Base-by-base conservation (phyloP, 2,888 invertebrate genomes). In the Phortica okadai region DNA sequence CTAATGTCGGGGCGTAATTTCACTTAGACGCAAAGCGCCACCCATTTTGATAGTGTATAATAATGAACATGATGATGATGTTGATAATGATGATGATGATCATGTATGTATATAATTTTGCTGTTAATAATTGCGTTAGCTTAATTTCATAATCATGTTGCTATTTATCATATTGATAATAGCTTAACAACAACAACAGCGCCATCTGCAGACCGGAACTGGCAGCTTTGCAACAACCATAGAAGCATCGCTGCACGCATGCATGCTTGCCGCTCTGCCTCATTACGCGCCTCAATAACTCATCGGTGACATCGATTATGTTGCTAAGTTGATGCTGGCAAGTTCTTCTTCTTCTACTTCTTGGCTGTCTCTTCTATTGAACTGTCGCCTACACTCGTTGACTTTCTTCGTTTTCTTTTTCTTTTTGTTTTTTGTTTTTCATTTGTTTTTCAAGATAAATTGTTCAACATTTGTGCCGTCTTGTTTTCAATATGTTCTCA, bases 1-100 rank as follows among this genome's bases (percentile, higher is more conserved):
- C 87, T 89, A 83, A 86, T 82, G 86, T 79, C 86, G 88, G 84
- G 87, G 88, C 86, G 89, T 88, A 87, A 82, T 84, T 88, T 84
- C 81, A 84, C 80, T 82, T 80, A 62, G 62, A 33, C 62, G 62
- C 25, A 10, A 76, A 74, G 62, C 74, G 75, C 21, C 67, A 69
- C 62, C 21, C 76, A 54, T 67, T 77, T 72, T 70, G 74, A 84
- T 50, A 50, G 50, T 50, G 50, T 11, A 50, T 50, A 50, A 50
- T 8, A 8, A 50, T 33, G 50, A 11, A 11, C 10, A 11, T 14
- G 50, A 50, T 50, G 50, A 2, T 14, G 50, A 11, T 50, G 50
- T 50, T 6, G 50, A 8, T 50, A 6, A 0, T 50, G 3, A 11
- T 50, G 50, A 0, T 14, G 21, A 21, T 21, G 21, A 21, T 21